Conservation (phyloP, 2,797 vertebrate species). For the Strix occidentalis region DNA sequence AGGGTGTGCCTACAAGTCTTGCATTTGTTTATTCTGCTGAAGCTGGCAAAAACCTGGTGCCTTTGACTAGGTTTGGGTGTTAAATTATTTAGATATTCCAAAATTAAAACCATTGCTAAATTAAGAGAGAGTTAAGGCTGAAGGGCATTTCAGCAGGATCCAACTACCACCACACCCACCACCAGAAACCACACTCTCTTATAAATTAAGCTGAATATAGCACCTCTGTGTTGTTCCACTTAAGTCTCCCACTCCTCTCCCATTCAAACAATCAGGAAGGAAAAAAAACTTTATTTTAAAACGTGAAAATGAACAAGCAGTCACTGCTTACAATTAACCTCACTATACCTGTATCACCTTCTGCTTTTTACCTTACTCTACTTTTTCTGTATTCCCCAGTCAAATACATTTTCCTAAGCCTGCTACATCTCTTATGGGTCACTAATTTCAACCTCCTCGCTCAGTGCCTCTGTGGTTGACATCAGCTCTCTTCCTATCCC, state of each 20-base stretch:
- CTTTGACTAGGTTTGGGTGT: not conserved
- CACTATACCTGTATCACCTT: not conserved
- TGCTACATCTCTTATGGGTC: not conserved
- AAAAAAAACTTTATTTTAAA: not conserved
- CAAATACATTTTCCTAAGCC: not conserved
- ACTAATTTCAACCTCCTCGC: not conserved
- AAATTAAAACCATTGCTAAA: conserved; percentile 31
- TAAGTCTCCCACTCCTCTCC: not conserved
- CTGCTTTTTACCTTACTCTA: not conserved
- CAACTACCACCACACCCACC: not conserved
- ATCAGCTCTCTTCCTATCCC: not conserved
- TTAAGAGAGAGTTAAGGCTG: not conserved
- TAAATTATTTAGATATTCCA: conserved; percentile 5
- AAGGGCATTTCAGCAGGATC: not conserved
- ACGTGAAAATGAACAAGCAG: not conserved
- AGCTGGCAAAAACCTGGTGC: not conserved
- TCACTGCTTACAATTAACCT: not conserved
- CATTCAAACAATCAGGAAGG: not conserved
- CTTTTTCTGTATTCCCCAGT: not conserved
- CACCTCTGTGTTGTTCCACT: not conserved
- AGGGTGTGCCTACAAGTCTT: not conserved
- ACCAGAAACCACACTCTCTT: not conserved
- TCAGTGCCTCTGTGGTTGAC: accelerated
- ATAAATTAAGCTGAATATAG: not conserved
- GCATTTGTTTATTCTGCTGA: conserved; percentile 2